Evolutionary conservation across 2,888 invertebrate species (phyloP).

Genomic region (Lydus trimaculatus): DNA sequence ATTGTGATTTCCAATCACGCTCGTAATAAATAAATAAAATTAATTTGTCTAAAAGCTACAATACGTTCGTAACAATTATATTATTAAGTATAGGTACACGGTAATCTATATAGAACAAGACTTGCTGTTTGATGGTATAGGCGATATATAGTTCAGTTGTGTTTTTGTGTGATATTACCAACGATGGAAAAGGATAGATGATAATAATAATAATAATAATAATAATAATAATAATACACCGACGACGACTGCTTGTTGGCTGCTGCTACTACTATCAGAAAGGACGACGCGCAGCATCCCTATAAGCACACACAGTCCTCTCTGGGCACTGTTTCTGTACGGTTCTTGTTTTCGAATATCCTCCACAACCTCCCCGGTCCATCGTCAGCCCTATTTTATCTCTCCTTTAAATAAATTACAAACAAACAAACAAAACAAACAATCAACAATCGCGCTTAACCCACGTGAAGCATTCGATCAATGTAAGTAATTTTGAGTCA

Average conservation of each 20-base stretch:
- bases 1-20: background rate
- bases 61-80: background rate
- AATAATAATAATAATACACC: background rate
- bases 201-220: background rate
- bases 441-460: conserved; percentile 38
- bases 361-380: conserved; percentile 53
- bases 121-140: background rate
- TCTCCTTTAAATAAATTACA: conserved; percentile 29
- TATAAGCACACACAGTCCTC: conserved; percentile 49
- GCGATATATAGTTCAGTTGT: conserved; percentile 31
- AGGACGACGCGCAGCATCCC: conserved; percentile 48
- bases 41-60: background rate
- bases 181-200: conserved; percentile 31
- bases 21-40: background rate
- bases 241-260: conserved; percentile 1
- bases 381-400: conserved; percentile 45
- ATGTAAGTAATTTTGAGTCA: conserved; percentile 17
- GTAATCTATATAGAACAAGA: background rate
- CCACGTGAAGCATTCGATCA: conserved; percentile 29
- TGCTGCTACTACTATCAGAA: conserved; percentile 30
- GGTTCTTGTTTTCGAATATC: conserved; percentile 48
- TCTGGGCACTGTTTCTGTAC: conserved; percentile 55
- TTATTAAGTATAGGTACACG: background rate
- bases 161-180: conserved; percentile 25
- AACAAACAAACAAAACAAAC: background rate